phyloP scores from a whole-genome alignment of 2,888 invertebrate genomes.

The Polydrusus tereticollis region DNA sequence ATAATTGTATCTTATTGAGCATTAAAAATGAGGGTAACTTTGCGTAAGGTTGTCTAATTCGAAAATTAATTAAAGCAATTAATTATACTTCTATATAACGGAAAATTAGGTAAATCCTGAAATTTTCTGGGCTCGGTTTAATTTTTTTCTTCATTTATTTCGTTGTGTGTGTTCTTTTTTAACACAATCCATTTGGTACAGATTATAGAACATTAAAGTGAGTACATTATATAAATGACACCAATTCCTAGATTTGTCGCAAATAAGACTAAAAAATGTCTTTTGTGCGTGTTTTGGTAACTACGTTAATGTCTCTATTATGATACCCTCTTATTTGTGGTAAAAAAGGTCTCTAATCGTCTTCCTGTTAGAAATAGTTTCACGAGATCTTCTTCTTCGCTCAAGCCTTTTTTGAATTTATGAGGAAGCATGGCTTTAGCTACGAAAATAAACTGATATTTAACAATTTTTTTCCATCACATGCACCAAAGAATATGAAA shows the following conservation, averaged over 20 bases:
- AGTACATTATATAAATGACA: conserved; percentile 40
- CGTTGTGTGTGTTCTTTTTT: conserved; percentile 23
- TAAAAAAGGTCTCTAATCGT: conserved; percentile 10
- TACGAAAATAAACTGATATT: too few relatives aligned
- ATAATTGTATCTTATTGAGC: too few relatives aligned
- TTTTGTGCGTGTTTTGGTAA: conserved; percentile 21
- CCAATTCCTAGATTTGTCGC: conserved; percentile 18
- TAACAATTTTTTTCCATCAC: not conserved
- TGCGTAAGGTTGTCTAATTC: too few relatives aligned
- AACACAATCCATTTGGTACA: conserved; percentile 6
- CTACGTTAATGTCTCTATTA: conserved; percentile 33
- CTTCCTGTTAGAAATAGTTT: conserved; percentile 9
- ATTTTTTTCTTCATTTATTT: not conserved
- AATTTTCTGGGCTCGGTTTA: too few relatives aligned
- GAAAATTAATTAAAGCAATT: too few relatives aligned
- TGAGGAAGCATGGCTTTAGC: too few relatives aligned
- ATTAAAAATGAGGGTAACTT: too few relatives aligned
- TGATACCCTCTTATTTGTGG: conserved; percentile 2
- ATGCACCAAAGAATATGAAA: not conserved
- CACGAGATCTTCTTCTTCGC: not conserved
- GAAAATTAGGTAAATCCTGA: too few relatives aligned
- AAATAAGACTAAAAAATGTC: conserved; percentile 31
- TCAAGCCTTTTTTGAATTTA: too few relatives aligned
- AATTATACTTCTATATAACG: too few relatives aligned
- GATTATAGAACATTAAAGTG: conserved; percentile 41